Percentiles rank a stretch among this genome's conserved stretches.
Conservation (phyloP, 2,888 invertebrate genomes). For the Agrochola macilenta region DNA sequence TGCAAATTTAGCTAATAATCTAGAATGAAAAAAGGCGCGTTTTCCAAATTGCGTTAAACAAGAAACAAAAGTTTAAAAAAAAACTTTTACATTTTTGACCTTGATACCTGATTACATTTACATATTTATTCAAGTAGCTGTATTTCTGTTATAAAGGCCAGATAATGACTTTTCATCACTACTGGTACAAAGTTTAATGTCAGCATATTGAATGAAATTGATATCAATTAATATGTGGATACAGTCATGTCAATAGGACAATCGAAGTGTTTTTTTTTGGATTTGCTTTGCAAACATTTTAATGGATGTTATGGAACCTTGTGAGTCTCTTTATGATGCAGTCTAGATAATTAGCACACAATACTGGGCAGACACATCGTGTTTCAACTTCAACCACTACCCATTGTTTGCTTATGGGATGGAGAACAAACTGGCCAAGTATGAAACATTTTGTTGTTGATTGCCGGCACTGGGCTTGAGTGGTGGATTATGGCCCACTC, state of each 20-base stretch:
- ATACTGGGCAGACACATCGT: conserved; percentile 52
- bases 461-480: background rate
- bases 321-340: conserved; percentile 20
- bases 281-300: conserved; percentile 4
- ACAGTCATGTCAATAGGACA: conserved; percentile 6
- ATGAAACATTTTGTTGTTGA: background rate
- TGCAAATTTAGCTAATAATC: conserved; percentile 10
- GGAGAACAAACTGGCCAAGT: conserved; percentile 26
- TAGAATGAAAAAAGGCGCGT: conserved; percentile 13
- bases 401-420: conserved; percentile 62
- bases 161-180: conserved; percentile 17
- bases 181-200: conserved; percentile 9
- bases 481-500: background rate
- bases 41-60: background rate
- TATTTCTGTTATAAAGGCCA: conserved; percentile 5
- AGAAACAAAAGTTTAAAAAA: background rate
- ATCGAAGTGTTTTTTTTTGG: conserved; percentile 12
- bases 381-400: conserved; percentile 48
- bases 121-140: conserved; percentile 32
- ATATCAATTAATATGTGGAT: conserved; percentile 25
- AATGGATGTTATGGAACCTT: conserved; percentile 23
- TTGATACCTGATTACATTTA: conserved; percentile 35
- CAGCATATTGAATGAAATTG: conserved; percentile 43
- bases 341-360: conserved; percentile 64
- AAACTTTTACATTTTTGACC: conserved; percentile 28